These are phyloP conservation scores for Rhadinocentrus ornatus DNA, from an alignment of 2,797 vertebrate genomes.

Conservation along the genomic window DNA sequence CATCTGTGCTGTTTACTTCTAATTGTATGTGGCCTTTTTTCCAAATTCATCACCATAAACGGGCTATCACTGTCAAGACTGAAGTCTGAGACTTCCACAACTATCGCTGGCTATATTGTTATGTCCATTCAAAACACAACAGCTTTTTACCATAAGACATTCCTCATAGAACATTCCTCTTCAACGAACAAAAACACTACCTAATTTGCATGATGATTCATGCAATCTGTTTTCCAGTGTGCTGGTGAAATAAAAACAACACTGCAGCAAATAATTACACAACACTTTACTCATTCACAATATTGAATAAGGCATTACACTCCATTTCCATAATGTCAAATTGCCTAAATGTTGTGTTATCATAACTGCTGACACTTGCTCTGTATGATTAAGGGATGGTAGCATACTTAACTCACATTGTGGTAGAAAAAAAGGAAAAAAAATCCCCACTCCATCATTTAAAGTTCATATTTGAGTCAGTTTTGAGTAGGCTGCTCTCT, in stretches of 20 bases:
- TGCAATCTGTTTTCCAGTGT: slow-evolving; percentile 21
- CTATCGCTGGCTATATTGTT: slow-evolving; percentile 26
- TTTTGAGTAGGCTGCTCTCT: slow-evolving; percentile 48
- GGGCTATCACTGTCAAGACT: slow-evolving; percentile 51
- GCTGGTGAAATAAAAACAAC: slow-evolving; percentile 30
- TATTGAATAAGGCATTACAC: slow-evolving; percentile 23
- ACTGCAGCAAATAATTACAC: slow-evolving; percentile 28
- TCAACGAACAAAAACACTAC: slow-evolving; percentile 39
- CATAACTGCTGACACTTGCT: slow-evolving; percentile 19
- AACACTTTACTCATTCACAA: slow-evolving; percentile 20
- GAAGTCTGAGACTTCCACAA: slow-evolving; percentile 30
- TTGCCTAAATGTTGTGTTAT: slow-evolving; percentile 21
- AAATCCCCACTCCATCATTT: slow-evolving; percentile 24
- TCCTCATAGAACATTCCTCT: slow-evolving; percentile 17
- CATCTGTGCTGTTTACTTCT: slow-evolving; percentile 29
- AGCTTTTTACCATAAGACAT: slow-evolving; percentile 17
- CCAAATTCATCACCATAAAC: slow-evolving; percentile 52
- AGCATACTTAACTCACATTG: slow-evolving; percentile 16
- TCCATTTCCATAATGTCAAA: slow-evolving; percentile 21
- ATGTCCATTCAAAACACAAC: slow-evolving; percentile 40
- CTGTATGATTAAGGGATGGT: slow-evolving; percentile 4
- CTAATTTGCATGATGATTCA: slow-evolving; percentile 54
- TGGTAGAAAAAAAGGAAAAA: slow-evolving; percentile 26
- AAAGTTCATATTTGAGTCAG: slow-evolving; percentile 9
- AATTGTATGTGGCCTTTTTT: slow-evolving; percentile 46